These are phyloP conservation scores for Bombus waltoni DNA, from an alignment of 1,140 invertebrate species.

Conservation along the genomic window DNA sequence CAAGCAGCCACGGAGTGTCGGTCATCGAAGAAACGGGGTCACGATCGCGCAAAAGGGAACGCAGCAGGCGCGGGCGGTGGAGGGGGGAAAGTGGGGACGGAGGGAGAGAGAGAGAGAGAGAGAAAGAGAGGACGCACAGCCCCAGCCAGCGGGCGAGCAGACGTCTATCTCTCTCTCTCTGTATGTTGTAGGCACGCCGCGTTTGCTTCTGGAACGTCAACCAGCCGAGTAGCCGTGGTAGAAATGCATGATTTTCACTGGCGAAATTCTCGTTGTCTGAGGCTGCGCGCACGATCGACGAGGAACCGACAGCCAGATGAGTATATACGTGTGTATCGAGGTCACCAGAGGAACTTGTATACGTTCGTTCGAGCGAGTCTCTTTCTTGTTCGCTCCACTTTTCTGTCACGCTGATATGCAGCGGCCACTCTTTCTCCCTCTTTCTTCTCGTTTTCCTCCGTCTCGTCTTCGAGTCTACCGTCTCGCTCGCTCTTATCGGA, in stretches of 20 bases:
- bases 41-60: constrained; percentile 81
- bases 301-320: not conserved
- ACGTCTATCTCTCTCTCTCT: not conserved
- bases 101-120: constrained; percentile 9
- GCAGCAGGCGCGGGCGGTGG: constrained; percentile 46
- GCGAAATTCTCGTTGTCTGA: constrained; percentile 43
- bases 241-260: constrained; percentile 55
- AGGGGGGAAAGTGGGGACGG: not conserved
- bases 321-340: constrained; percentile 34
- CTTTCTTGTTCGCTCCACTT: constrained; percentile 41
- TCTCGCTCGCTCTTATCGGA: constrained; percentile 18
- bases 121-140: constrained; percentile 27
- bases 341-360: constrained; percentile 38
- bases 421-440: constrained; percentile 14
- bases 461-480: not conserved
- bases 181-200: not conserved
- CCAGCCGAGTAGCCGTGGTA: constrained; percentile 48
- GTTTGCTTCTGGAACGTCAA: constrained; percentile 54
- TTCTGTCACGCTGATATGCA: constrained; percentile 20
- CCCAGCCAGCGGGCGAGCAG: not conserved
- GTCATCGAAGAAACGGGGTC: constrained; percentile 80
- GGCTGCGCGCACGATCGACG: constrained; percentile 43
- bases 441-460: not conserved
- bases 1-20: constrained; percentile 72
- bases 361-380: constrained; percentile 44